phyloP scores from a whole-genome alignment of 1,140 invertebrate species.

The Holotrichia oblita region DNA sequence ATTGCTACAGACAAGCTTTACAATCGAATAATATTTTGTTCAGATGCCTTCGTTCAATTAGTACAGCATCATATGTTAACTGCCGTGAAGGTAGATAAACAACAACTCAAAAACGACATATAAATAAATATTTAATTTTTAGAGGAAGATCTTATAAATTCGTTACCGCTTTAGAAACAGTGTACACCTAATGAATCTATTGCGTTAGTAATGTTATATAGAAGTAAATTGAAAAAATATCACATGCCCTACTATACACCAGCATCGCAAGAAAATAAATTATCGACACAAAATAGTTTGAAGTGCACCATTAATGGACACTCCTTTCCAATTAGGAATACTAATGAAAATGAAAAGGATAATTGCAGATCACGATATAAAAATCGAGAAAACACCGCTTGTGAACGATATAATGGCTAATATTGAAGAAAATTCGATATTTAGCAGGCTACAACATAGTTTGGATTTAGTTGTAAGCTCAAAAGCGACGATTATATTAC shows the following conservation, averaged over 20 bases:
- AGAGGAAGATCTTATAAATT: constrained; percentile 73
- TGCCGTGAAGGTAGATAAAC: constrained; percentile 74
- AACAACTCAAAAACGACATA: neutral
- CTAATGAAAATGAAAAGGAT: neutral
- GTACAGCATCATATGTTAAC: constrained; percentile 94
- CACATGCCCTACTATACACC: constrained; percentile 61
- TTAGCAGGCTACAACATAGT: constrained; percentile 68
- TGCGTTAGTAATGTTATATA: constrained; percentile 76
- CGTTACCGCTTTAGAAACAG: constrained; percentile 75
- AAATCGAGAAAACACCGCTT: neutral
- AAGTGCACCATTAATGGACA: constrained; percentile 47
- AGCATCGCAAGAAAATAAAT: neutral
- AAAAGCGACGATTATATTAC: constrained; percentile 85
- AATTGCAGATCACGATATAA: neutral
- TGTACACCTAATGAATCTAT: constrained; percentile 73
- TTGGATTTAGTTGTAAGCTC: constrained; percentile 79
- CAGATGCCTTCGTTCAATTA: constrained; percentile 90
- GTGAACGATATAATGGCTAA: neutral
- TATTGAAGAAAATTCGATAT: constrained; percentile 37
- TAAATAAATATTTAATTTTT: constrained; percentile 47
- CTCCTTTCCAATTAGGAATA: constrained; percentile 46
- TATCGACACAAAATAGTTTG: constrained; percentile 49
- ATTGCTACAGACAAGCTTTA: constrained; percentile 87
- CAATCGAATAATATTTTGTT: constrained; percentile 87
- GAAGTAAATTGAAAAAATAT: constrained; percentile 84